A percentile compares a stretch with the other conserved stretches of the same genome.
These are phyloP conservation scores for Schizaphis graminum DNA, from an alignment of 2,888 invertebrate genomes.

Conservation along the genomic window DNA sequence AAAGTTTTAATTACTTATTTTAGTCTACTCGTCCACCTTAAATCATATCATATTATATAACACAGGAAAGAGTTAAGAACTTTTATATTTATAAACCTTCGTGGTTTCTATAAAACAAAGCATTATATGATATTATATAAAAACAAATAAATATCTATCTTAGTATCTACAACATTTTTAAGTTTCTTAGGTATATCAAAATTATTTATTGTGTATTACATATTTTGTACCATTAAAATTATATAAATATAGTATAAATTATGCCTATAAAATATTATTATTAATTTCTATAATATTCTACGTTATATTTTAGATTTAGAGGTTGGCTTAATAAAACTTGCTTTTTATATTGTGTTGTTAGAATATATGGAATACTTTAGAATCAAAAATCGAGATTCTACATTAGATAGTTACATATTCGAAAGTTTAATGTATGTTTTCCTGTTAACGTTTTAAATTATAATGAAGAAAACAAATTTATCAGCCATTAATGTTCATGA, in stretches of 20 bases:
- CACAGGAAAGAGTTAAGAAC: background rate
- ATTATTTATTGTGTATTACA: background rate
- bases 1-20: background rate
- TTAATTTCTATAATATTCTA: background rate
- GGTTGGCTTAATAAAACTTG: background rate
- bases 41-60: background rate
- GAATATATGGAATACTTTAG: background rate
- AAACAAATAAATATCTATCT: background rate
- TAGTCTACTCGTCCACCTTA: too few species aligned
- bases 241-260: background rate
- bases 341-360: background rate
- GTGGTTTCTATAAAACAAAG: background rate
- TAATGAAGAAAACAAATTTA: background rate
- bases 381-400: background rate
- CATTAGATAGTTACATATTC: background rate
- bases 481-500: background rate
- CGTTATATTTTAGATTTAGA: background rate
- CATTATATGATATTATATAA: background rate
- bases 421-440: background rate
- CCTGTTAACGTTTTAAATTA: background rate
- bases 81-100: background rate
- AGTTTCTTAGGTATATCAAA: background rate
- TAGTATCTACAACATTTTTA: background rate
- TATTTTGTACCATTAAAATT: background rate
- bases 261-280: background rate